phyloP scores from a whole-genome alignment of 2,113 vertebrate species.

The Sarotherodon lohbergeri region DNA sequence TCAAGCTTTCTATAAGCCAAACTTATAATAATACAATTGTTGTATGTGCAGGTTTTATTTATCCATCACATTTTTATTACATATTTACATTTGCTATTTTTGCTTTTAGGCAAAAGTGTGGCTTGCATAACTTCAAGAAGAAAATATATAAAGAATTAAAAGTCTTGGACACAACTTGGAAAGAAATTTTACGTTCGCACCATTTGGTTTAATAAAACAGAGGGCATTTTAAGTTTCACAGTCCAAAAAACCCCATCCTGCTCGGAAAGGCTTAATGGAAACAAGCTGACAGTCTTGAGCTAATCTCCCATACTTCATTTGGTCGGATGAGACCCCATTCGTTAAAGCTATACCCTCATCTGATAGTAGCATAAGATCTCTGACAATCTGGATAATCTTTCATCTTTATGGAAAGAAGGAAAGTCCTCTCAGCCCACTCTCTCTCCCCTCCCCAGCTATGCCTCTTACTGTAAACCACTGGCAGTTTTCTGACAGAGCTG shows the following conservation, averaged over 20 bases:
- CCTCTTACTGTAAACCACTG: constrained; percentile 19
- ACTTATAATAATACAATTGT: neutral
- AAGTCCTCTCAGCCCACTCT: neutral
- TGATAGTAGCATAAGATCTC: constrained; percentile 38
- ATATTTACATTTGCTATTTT: neutral
- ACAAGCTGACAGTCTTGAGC: constrained; percentile 46
- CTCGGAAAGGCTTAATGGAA: constrained; percentile 41
- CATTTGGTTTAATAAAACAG: constrained; percentile 11
- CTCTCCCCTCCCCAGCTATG: neutral
- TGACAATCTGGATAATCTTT: constrained; percentile 57
- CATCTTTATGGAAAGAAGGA: constrained; percentile 39
- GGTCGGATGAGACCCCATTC: constrained; percentile 39
- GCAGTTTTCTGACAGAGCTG: constrained; percentile 32
- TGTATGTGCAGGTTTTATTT: neutral
- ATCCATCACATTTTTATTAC: neutral
- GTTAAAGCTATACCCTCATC: constrained; percentile 44
- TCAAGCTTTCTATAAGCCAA: neutral
- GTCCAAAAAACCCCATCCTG: constrained; percentile 16
- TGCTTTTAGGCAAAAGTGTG: neutral
- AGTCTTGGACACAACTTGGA: neutral
- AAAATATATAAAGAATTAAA: neutral
- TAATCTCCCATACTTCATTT: constrained; percentile 62
- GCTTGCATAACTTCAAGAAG: neutral
- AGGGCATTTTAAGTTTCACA: constrained; percentile 24
- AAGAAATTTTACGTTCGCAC: neutral